Evolutionary conservation across 30 jellyfish, hydroid and myxozoan genomes (phyloP).

Genomic region (Hydra vulgaris): DNA sequence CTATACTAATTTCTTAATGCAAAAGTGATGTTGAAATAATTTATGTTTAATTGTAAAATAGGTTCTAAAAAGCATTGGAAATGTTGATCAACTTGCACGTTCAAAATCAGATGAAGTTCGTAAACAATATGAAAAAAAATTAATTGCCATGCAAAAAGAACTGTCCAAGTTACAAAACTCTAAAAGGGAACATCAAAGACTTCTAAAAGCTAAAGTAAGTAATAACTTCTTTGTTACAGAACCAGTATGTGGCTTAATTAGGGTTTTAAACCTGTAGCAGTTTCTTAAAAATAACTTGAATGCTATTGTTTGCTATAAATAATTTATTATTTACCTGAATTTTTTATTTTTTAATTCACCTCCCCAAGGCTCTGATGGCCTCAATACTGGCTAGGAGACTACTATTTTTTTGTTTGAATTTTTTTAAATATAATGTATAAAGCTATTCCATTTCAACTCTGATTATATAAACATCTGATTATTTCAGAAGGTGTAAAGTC

Average conservation of each 20-base stretch:
- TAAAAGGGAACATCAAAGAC: slow-evolving; percentile 83
- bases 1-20: no score
- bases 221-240: neutral
- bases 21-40: no score
- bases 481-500: no score
- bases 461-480: no score
- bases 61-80: slow-evolving; percentile 76
- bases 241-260: neutral
- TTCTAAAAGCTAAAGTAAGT: slow-evolving; percentile 65
- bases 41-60: neutral
- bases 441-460: no score
- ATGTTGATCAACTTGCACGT: slow-evolving; percentile 75
- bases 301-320: neutral
- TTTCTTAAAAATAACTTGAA: neutral
- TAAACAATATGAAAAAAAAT: slow-evolving; percentile 60
- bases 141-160: slow-evolving; percentile 68
- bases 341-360: no score
- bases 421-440: no score
- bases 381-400: no score
- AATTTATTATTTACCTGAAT: no score
- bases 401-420: no score
- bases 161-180: slow-evolving; percentile 74
- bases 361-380: no score
- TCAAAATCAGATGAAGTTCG: slow-evolving; percentile 80
- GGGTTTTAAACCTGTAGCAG: neutral